phyloP scores from a whole-genome alignment of 2,797 vertebrate species.

The Sciurus carolinensis region DNA sequence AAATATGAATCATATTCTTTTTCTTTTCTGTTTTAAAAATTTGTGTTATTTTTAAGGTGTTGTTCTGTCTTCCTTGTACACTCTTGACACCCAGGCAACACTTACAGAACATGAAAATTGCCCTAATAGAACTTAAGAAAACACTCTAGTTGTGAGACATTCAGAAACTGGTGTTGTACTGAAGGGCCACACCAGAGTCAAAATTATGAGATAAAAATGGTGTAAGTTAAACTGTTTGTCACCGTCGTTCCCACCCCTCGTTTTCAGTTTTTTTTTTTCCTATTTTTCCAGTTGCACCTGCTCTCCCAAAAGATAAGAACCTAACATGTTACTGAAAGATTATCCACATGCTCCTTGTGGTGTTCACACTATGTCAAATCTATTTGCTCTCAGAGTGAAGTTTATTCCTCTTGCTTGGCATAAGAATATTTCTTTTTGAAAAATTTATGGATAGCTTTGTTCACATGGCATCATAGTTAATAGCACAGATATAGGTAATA shows the following conservation, averaged over 20 bases:
- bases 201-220: neutral
- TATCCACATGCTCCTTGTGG: neutral
- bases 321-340: neutral
- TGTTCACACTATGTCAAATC: neutral
- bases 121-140: neutral
- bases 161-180: neutral
- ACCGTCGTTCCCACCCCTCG: neutral
- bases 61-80: neutral
- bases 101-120: slow-evolving; percentile 33
- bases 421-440: slow-evolving; percentile 24
- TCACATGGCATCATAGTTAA: neutral
- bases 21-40: neutral
- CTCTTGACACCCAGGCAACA: neutral
- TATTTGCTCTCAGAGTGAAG: neutral
- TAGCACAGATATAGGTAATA: neutral
- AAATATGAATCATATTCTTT: neutral
- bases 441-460: slow-evolving; percentile 21
- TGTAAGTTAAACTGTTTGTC: neutral
- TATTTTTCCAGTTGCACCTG: neutral
- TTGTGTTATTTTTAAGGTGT: neutral
- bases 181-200: neutral
- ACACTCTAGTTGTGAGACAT: neutral
- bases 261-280: neutral
- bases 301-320: slow-evolving; percentile 5
- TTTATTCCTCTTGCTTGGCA: slow-evolving; percentile 11